These are phyloP conservation scores for Brachyhypopomus gauderio DNA, from an alignment of 2,113 vertebrate genomes.

Conservation along the genomic window DNA sequence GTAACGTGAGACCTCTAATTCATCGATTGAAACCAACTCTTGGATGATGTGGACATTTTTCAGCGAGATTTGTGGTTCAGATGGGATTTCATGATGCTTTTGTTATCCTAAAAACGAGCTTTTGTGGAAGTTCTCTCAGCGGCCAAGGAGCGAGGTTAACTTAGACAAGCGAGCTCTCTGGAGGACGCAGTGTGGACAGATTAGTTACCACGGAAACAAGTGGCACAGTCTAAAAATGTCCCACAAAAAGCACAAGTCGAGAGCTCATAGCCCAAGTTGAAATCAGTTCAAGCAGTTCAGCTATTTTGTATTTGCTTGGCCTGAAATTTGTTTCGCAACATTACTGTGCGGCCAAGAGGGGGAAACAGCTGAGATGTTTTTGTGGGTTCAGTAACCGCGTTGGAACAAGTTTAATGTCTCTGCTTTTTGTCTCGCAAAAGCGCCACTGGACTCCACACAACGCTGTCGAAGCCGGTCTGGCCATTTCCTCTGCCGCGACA, in stretches of 20 bases:
- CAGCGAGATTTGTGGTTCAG: slow-evolving; percentile 65
- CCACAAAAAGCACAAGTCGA: slow-evolving; percentile 54
- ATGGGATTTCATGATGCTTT: slow-evolving; percentile 78
- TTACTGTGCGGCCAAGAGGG: background rate
- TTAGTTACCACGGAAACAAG: slow-evolving; percentile 80
- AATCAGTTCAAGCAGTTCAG: too few species aligned
- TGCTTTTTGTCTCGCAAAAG: slow-evolving; percentile 60
- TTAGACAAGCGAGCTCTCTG: slow-evolving; percentile 70
- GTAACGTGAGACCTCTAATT: slow-evolving; percentile 19
- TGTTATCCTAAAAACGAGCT: slow-evolving; percentile 78
- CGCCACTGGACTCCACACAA: slow-evolving; percentile 66
- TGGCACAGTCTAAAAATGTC: slow-evolving; percentile 66
- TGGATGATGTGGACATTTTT: slow-evolving; percentile 72
- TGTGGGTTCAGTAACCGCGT: slow-evolving; percentile 3
- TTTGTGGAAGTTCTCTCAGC: slow-evolving; percentile 73
- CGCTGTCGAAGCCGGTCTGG: slow-evolving; percentile 56
- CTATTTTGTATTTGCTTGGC: too few species aligned
- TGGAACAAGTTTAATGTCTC: slow-evolving; percentile 45
- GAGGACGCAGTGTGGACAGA: slow-evolving; percentile 77
- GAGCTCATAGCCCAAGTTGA: too few species aligned
- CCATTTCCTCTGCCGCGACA: slow-evolving; percentile 63
- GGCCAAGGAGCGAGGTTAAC: slow-evolving; percentile 72
- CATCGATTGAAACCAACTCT: slow-evolving; percentile 10
- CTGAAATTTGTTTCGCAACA: background rate
- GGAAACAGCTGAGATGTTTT: background rate